phyloP scores from a whole-genome alignment of 1,140 invertebrate genomes.

The Asbolus verrucosus region DNA sequence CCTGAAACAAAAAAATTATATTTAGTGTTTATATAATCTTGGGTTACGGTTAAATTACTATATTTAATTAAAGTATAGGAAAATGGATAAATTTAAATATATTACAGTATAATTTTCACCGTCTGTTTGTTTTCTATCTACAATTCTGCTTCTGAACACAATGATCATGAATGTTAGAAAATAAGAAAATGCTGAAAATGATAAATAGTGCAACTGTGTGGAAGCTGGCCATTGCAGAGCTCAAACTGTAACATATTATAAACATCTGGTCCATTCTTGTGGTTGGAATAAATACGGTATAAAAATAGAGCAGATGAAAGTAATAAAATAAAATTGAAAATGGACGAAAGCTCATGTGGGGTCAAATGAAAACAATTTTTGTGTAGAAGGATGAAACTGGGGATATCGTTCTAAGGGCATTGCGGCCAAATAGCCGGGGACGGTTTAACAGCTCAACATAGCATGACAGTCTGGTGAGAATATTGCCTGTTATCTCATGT shows the following conservation, averaged over 20 bases:
- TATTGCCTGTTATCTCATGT: constrained; percentile 37
- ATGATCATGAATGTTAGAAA: background rate
- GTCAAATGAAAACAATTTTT: constrained; percentile 39
- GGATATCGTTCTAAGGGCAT: constrained; percentile 21
- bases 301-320: constrained; percentile 35
- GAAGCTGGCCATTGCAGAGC: constrained; percentile 3
- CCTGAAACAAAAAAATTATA: too few species aligned
- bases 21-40: too few species aligned
- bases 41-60: too few species aligned
- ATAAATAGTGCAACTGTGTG: background rate
- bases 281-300: constrained; percentile 24
- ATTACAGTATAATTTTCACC: too few species aligned
- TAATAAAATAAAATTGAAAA: constrained; percentile 39
- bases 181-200: background rate
- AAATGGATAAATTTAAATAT: too few species aligned
- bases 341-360: constrained; percentile 28
- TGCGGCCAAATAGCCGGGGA: constrained; percentile 30
- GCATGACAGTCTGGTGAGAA: constrained; percentile 34
- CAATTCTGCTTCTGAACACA: too few species aligned
- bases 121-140: too few species aligned
- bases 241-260: constrained; percentile 27
- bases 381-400: constrained; percentile 30
- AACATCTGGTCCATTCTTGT: constrained; percentile 37
- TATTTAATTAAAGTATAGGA: too few species aligned
- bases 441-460: constrained; percentile 33